Base-by-base conservation (phyloP, 92 coral and sea anemone species). In the Blastomussa wellsi region DNA sequence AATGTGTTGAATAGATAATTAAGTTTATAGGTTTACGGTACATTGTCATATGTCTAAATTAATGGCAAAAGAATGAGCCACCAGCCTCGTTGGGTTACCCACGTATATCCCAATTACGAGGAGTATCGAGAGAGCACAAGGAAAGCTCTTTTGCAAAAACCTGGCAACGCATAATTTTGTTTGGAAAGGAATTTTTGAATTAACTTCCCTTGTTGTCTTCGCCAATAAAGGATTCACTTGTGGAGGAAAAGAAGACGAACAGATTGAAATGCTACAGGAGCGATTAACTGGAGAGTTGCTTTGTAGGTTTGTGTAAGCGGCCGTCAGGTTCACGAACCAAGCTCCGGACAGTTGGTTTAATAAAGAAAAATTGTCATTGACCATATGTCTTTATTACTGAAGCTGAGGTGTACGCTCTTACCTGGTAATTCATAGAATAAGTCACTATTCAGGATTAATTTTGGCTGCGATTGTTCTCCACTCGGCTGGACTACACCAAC, bases 401-500 rank as follows among this genome's bases (percentile, higher is more conserved):
- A 44, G 49, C 6, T 6, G 49, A 44, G 49, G 1, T 44, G 49
- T 8, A 0, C 37, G 44, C 37, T 36, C 79, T 32, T 68, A 91
- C 94, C 94, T 79, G 94, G 94, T 15, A 82, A 49, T 69, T 89
- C 77, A 44, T 64, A 77, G 78, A 48, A 92, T 72, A 92, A 62
- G 60, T 86, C 80, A 1, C 52, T 73, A 53, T 71, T 85, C 49
- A 69, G 31, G 84, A 94, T 90, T n/a, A n/a, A n/a, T n/a, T n/a
- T n/a, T 77, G 98, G 98, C 62, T 89, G 87, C 72, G 51, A 71
- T 28, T 87, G 65, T 2, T 55, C 42, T 28, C 93, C 91, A 79
- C 77, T 84, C 20, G 98, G 98, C 26, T 86, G 88, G 51, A 72
- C 87, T 13, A 91, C 98, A 19, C 98, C 98, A 74, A 90, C 92